phyloP scores from a whole-genome alignment of 2,113 vertebrate species.

The Columba livia region DNA sequence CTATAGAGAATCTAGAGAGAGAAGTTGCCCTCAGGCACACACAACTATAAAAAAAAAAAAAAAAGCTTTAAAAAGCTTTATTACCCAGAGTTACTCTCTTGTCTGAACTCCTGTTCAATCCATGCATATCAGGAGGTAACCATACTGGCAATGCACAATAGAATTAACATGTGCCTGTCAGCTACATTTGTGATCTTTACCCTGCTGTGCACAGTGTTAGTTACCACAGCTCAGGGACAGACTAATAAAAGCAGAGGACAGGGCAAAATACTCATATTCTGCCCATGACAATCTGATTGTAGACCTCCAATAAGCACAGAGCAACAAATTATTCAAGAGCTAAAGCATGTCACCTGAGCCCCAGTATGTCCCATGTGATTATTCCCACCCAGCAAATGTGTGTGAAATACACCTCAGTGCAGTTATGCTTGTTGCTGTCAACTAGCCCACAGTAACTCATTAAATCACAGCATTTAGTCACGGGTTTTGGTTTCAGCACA shows the following conservation, averaged over 20 bases:
- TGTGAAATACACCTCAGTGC: not conserved
- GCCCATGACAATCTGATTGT: not conserved
- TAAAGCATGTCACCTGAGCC: not conserved
- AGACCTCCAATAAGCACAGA: not conserved
- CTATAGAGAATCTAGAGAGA: not conserved
- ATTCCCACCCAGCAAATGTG: not conserved
- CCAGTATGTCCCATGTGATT: rapidly evolving
- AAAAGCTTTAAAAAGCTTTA: not conserved
- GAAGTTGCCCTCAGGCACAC: not conserved
- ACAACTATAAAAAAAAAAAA: not conserved
- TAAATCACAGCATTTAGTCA: not conserved
- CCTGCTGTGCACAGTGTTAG: not conserved
- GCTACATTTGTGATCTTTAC: not conserved
- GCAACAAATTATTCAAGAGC: not conserved
- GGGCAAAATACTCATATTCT: not conserved
- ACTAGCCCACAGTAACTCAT: not conserved
- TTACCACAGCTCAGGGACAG: not conserved
- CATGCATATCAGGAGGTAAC: not conserved
- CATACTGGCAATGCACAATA: not conserved
- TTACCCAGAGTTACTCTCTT: not conserved
- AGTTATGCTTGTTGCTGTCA: not conserved
- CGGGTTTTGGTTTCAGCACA: not conserved
- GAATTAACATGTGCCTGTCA: not conserved
- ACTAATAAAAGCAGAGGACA: not conserved
- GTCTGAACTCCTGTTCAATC: not conserved